Percentiles rank a stretch among this genome's conserved stretches.
Conservation (phyloP, 2,888 invertebrate species). For the Mechanitis messenoides region DNA sequence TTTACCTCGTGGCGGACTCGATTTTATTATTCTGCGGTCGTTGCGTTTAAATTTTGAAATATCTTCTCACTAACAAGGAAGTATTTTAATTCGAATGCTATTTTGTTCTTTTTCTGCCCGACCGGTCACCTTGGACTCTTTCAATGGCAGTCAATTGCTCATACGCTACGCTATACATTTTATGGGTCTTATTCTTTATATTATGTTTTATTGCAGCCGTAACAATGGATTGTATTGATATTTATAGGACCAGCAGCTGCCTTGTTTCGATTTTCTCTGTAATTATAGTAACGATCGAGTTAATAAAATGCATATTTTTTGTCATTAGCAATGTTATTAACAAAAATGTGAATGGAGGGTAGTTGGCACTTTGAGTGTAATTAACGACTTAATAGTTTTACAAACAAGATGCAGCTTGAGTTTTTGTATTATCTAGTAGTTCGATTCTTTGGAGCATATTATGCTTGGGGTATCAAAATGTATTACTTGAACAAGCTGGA, state of each 20-base stretch:
- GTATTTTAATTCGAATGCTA: conserved; percentile 37
- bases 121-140: conserved; percentile 28
- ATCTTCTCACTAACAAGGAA: conserved; percentile 42
- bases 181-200: conserved; percentile 39
- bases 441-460: too few species aligned
- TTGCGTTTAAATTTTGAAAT: conserved; percentile 32
- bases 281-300: conserved; percentile 26
- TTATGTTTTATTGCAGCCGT: conserved; percentile 47
- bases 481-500: too few species aligned
- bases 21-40: conserved; percentile 62
- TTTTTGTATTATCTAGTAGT: neutral
- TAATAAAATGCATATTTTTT: conserved; percentile 14
- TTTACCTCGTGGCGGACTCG: conserved; percentile 64
- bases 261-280: conserved; percentile 40
- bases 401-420: neutral
- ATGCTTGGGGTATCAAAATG: too few species aligned
- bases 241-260: conserved; percentile 47
- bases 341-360: neutral
- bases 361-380: neutral
- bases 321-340: conserved; percentile 18
- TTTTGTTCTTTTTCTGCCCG: conserved; percentile 30
- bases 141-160: conserved; percentile 30
- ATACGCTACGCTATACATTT: conserved; percentile 36
- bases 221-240: conserved; percentile 40
- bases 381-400: neutral